phyloP scores from a whole-genome alignment of 2,888 invertebrate species.

The Portevinia maculata region DNA sequence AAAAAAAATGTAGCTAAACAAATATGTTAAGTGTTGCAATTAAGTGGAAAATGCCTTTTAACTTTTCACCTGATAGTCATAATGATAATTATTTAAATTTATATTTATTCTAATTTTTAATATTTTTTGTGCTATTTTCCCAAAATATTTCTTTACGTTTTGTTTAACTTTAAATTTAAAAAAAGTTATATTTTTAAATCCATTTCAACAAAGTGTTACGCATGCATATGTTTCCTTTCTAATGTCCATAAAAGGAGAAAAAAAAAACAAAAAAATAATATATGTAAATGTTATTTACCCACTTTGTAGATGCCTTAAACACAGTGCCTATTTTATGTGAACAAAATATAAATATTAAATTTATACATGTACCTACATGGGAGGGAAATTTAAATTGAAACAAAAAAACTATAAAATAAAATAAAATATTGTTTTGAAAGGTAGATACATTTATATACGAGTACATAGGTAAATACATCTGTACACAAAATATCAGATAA shows the following conservation, averaged over 20 bases:
- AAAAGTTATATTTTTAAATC: conserved; percentile 43
- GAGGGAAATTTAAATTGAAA: conserved; percentile 24
- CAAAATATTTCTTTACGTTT: conserved; percentile 5
- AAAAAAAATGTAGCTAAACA: conserved; percentile 25
- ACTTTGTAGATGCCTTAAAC: conserved; percentile 92
- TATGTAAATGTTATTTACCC: conserved; percentile 80
- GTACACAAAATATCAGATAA: no score
- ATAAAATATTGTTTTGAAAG: conserved; percentile 19
- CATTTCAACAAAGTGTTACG: conserved; percentile 54
- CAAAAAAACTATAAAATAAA: conserved; percentile 16
- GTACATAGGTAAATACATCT: not conserved
- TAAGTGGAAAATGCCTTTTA: conserved; percentile 66
- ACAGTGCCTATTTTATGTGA: conserved; percentile 87
- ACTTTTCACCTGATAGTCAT: conserved; percentile 64
- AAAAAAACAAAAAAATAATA: conserved; percentile 48
- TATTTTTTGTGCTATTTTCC: conserved; percentile 47
- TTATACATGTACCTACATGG: conserved; percentile 57
- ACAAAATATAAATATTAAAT: conserved; percentile 70
- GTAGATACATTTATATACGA: not conserved
- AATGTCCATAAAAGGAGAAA: conserved; percentile 51
- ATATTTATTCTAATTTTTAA: conserved; percentile 12
- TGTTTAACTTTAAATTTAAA: conserved; percentile 23
- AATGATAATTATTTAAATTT: conserved; percentile 15
- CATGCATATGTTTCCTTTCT: conserved; percentile 50
- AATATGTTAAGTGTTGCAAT: conserved; percentile 65